Conservation (phyloP, 64 coral and sea anemone species). For the Stichodactyla helianthus region DNA sequence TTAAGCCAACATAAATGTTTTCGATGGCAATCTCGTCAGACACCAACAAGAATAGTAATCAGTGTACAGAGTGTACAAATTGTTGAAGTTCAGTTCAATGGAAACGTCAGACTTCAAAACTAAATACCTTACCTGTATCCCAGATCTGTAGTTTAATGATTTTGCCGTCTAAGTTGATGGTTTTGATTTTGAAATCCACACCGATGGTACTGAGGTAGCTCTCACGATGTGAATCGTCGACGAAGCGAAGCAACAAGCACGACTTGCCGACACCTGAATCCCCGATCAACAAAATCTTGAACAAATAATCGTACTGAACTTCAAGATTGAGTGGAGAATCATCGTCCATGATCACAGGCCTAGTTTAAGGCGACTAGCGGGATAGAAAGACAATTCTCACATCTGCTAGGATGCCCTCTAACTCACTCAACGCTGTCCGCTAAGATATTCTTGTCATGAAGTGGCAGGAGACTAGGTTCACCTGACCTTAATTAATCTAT, state of each 20-base stretch:
- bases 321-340: conserved; percentile 65
- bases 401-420: neutral
- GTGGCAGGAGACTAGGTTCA: neutral
- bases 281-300: conserved; percentile 90
- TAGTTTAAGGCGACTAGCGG: neutral
- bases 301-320: conserved; percentile 92
- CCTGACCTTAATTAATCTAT: neutral
- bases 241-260: conserved; percentile 88
- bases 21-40: neutral
- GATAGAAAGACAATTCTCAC: neutral
- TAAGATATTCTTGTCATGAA: neutral
- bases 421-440: neutral
- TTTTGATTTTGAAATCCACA: conserved; percentile 95
- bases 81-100: neutral
- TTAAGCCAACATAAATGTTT: neutral
- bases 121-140: conserved; percentile 70
- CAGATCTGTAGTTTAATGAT: conserved; percentile 87
- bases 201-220: conserved; percentile 86
- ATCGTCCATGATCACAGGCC: conserved; percentile 43
- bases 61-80: neutral
- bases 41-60: neutral
- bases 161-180: conserved; percentile 75
- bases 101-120: neutral
- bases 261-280: conserved; percentile 96
- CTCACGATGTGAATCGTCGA: conserved; percentile 74